phyloP scores from a whole-genome alignment of 2,113 vertebrate genomes.

The Hucho hucho region DNA sequence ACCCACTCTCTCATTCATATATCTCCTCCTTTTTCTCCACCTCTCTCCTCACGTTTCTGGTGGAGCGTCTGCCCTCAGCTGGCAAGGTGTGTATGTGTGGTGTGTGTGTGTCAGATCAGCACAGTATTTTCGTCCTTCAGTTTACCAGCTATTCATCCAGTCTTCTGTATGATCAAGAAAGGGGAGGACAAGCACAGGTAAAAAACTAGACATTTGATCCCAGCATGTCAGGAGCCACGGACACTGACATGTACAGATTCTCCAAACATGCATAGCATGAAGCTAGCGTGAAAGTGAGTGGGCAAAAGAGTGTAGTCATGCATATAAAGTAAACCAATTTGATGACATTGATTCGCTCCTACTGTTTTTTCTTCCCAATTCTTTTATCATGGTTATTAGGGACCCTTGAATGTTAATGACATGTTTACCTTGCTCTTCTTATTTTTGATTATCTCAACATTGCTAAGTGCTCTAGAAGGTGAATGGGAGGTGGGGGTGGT shows the following conservation, averaged over 20 bases:
- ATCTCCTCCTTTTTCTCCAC: background rate
- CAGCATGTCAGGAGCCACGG: no score
- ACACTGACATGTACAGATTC: no score
- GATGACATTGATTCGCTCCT: background rate
- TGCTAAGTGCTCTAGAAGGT: conserved; percentile 33
- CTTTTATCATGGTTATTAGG: background rate
- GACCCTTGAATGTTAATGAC: background rate
- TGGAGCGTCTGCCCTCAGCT: background rate
- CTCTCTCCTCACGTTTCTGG: background rate
- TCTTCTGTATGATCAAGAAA: background rate
- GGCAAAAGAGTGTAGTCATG: background rate
- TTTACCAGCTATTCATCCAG: background rate
- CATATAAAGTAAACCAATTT: no score
- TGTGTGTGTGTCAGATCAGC: background rate
- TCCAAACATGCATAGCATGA: no score
- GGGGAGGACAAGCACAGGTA: background rate
- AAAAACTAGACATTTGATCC: no score
- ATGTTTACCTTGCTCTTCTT: conserved; percentile 18
- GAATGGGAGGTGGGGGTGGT: conserved; percentile 1
- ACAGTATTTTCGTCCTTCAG: background rate
- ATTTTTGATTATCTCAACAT: conserved; percentile 59
- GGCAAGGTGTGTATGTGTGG: background rate
- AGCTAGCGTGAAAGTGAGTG: background rate
- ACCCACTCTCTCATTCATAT: background rate
- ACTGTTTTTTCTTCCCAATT: background rate